phyloP scores from a whole-genome alignment of 2,888 invertebrate species.

The Itoplectis maculator region DNA sequence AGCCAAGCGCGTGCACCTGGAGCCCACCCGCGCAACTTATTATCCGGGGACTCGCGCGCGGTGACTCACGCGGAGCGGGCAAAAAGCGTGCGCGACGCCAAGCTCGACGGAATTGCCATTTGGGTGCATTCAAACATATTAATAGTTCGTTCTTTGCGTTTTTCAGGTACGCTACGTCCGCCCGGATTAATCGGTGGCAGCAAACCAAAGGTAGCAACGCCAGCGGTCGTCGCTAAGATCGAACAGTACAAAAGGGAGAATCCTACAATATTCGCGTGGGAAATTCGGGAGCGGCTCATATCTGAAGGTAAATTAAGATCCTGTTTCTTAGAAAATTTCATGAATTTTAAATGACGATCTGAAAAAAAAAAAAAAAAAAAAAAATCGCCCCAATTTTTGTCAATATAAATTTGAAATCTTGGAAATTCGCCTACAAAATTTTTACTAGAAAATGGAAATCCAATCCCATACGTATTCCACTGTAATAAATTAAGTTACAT shows the following conservation, averaged over 20 bases:
- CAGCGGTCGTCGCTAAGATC: constrained; percentile 98
- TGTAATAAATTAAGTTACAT: no score
- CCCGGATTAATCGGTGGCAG: constrained; percentile 97
- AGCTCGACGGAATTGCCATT: background rate
- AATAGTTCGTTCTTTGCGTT: constrained; percentile 72
- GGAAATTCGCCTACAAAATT: no score
- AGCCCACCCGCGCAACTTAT: constrained; percentile 52
- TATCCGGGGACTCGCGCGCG: constrained; percentile 36
- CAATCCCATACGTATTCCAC: constrained; percentile 36
- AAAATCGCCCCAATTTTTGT: no score
- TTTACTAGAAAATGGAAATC: background rate
- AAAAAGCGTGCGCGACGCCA: background rate
- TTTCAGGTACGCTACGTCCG: constrained; percentile 93
- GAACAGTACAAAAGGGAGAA: constrained; percentile 99
- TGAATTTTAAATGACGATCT: no score
- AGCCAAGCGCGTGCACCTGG: constrained; percentile 56
- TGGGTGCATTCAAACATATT: background rate
- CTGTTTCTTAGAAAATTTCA: background rate
- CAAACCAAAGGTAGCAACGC: constrained; percentile 99
- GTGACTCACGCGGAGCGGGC: constrained; percentile 35
- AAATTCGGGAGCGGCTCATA: constrained; percentile 97
- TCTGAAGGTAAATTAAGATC: constrained; percentile 92
- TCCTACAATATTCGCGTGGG: constrained; percentile 99
- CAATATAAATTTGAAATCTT: no score
- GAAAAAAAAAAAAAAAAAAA: no score